Evolutionary conservation across 2,888 invertebrate species (phyloP).

Genomic region (Laothoe populi): DNA sequence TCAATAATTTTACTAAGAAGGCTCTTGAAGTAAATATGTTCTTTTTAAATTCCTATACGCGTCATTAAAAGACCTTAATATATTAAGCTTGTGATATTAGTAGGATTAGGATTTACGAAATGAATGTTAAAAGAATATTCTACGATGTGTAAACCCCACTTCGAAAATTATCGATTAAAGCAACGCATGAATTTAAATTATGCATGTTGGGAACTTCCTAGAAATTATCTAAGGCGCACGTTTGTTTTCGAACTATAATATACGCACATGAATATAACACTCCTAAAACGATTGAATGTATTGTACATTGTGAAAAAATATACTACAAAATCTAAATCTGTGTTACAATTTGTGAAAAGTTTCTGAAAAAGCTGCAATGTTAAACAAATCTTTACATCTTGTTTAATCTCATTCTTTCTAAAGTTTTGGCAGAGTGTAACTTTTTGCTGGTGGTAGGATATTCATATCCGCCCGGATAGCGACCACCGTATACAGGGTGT

Average conservation of each 20-base stretch:
- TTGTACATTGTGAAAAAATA: too few relatives aligned
- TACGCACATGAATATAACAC: too few relatives aligned
- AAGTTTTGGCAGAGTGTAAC: too few relatives aligned
- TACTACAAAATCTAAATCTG: neutral
- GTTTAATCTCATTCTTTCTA: neutral
- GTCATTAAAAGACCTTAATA: too few relatives aligned
- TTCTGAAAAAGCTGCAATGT: neutral
- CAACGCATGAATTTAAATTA: neutral
- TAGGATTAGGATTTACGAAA: neutral
- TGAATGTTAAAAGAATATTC: conserved; percentile 6
- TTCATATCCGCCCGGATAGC: too few relatives aligned
- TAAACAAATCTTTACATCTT: neutral
- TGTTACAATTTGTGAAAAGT: conserved; percentile 6
- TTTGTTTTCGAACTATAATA: neutral
- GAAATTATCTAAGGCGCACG: conserved; percentile 1
- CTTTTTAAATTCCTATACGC: too few relatives aligned
- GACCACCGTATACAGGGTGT: too few relatives aligned
- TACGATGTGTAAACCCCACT: neutral
- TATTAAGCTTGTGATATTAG: neutral
- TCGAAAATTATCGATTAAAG: conserved; percentile 11
- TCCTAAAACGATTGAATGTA: too few relatives aligned
- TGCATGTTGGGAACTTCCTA: conserved; percentile 12
- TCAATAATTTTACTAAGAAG: too few relatives aligned
- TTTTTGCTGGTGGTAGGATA: too few relatives aligned
- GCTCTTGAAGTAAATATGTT: too few relatives aligned